Conservation (phyloP, 2,113 vertebrate genomes). For the Zapornia atra region DNA sequence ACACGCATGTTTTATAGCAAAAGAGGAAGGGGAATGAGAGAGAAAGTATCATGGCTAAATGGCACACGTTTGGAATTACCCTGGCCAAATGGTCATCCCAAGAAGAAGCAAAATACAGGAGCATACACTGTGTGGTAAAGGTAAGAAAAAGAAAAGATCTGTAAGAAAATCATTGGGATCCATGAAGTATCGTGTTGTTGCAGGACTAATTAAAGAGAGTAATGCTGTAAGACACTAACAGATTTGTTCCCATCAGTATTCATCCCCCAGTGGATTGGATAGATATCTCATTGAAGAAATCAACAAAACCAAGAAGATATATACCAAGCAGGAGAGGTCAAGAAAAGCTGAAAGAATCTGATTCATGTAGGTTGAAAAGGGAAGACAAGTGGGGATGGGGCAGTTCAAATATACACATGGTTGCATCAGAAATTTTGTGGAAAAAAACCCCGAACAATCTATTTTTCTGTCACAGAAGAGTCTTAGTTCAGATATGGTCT, state of each 20-base stretch:
- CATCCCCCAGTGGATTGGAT: not conserved
- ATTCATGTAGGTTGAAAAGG: not conserved
- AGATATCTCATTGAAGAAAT: not conserved
- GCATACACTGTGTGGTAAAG: not conserved
- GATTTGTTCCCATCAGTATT: not conserved
- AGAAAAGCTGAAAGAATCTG: not conserved
- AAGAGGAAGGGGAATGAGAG: not conserved
- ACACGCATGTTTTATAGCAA: not conserved
- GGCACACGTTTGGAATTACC: not conserved
- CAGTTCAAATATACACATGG: not conserved
- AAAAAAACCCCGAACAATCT: not conserved
- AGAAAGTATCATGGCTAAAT: not conserved
- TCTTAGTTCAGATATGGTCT: not conserved
- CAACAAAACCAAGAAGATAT: not conserved
- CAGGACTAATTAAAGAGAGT: not conserved
- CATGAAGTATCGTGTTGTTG: not conserved
- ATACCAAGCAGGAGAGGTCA: not conserved
- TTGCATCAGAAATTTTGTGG: not conserved
- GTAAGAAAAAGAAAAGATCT: not conserved
- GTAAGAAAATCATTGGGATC: not conserved
- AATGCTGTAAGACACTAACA: not conserved
- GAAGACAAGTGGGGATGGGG: not conserved
- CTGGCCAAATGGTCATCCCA: not conserved
- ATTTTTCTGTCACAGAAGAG: not conserved
- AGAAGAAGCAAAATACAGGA: not conserved